Evolutionary conservation across 2,797 vertebrate species (phyloP), one percentile per base, ranked within the genome.

Genomic region (Psittacula echo): DNA sequence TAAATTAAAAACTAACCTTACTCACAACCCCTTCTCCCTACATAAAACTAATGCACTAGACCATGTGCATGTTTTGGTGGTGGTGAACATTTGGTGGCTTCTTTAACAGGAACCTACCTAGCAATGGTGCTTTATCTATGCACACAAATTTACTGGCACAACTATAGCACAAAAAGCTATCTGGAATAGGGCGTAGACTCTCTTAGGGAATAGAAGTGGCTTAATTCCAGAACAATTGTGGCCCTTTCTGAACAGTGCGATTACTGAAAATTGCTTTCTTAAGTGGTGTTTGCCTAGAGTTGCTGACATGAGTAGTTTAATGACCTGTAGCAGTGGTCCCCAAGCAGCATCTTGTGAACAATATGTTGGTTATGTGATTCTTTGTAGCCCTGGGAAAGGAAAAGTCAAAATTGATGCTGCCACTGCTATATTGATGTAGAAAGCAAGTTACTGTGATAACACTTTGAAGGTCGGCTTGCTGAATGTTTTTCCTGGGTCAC

Each of bases 91-190:
- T 72, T 64, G 20, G 8, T 76, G 47, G 15, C 0, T 9, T 34
- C 29, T 91, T 83, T 34, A 53, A 17, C 21, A 29, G 48, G 34
- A 75, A 9, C n/a, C 64, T 85, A 11, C 41, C 6, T 34, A 53
- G 37, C 10, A 5, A 0, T 86, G 41, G 10, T 34, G 56, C 27
- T 85, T 77, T 54, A 7, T 82, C 44, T 67, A 24, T 0, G 0
- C 18, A 6, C 6, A 26, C 21, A 54, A 85, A 30, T 48, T 87
- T 64, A 50, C 27, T 62, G 50, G 19, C 24, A 6, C 44, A 75
- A n/a, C 74, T 73, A 2, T 39, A 73, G 30, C 2, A 2, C 27
- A 47, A 62, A 37, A 67, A 90, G 21, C 13, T 88, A 2, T 81
- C 72, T 22, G 32, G 50, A 85, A 39, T 39, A 72, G 29, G 8